A percentile compares a stretch with the other conserved stretches of the same genome.
Conservation (phyloP, 37 sponge, comb jelly and placozoan species). For the Corticium candelabrum region DNA sequence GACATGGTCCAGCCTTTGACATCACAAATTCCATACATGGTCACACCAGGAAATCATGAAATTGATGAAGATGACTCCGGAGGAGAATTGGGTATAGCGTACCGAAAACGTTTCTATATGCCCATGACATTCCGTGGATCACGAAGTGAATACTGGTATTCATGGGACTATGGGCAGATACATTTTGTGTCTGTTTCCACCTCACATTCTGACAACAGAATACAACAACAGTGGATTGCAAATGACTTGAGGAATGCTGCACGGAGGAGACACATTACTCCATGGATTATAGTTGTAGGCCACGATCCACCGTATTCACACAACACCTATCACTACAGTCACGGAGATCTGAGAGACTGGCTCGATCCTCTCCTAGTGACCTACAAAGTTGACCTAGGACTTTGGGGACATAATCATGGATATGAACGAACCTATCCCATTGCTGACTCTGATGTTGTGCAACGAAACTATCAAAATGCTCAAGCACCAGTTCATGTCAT, state of each 20-base stretch:
- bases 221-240: neutral
- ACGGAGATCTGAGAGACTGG: neutral
- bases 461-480: neutral
- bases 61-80: slow-evolving; percentile 2
- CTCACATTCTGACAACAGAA: slow-evolving; percentile 1
- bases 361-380: neutral
- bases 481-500: neutral
- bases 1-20: slow-evolving; percentile 20
- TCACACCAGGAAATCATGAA: slow-evolving; percentile 28
- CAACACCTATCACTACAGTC: neutral
- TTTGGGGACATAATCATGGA: neutral
- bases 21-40: slow-evolving; percentile 24
- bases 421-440: neutral
- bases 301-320: slow-evolving; percentile 19
- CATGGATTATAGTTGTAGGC: slow-evolving; percentile 20
- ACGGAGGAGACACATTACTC: neutral
- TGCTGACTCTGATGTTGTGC: neutral
- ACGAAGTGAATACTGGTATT: slow-evolving; percentile 7
- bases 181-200: slow-evolving; percentile 25
- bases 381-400: neutral
- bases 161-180: slow-evolving; percentile 22
- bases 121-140: slow-evolving; percentile 7
- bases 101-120: slow-evolving; percentile 23
- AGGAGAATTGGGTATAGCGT: slow-evolving; percentile 14
- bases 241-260: neutral